Evolutionary conservation across 2,888 invertebrate genomes (phyloP).

Genomic region (Leptinotarsa juncta): DNA sequence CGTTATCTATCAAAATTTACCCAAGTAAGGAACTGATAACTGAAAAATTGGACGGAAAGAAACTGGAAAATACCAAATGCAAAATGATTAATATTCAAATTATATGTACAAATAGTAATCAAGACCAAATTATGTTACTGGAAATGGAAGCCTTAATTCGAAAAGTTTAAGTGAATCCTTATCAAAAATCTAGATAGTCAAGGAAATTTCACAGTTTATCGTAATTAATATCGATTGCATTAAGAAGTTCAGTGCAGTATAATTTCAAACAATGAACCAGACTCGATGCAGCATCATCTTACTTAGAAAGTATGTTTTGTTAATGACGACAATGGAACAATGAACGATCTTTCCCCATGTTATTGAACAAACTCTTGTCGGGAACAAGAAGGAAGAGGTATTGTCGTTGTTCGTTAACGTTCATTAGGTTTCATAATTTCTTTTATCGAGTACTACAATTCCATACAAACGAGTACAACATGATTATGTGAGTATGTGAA

Average conservation of each 20-base stretch:
- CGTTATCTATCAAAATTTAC: background rate
- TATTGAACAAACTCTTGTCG: no score
- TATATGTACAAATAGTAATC: slow-evolving; percentile 30
- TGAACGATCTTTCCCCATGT: no score
- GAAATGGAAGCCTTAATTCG: slow-evolving; percentile 58
- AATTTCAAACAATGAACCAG: slow-evolving; percentile 1
- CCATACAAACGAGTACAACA: no score
- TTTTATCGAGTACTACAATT: no score
- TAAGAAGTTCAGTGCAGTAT: slow-evolving; percentile 8
- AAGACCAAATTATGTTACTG: slow-evolving; percentile 38
- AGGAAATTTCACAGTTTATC: slow-evolving; percentile 51
- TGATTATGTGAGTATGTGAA: no score
- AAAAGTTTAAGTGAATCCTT: slow-evolving; percentile 61
- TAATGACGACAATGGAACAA: background rate
- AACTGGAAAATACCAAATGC: background rate
- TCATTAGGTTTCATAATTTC: no score
- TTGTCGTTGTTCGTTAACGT: no score
- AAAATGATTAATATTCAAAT: slow-evolving; percentile 30
- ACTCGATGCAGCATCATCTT: slow-evolving; percentile 12
- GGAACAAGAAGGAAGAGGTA: no score
- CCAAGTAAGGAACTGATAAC: background rate
- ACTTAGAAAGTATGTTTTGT: background rate
- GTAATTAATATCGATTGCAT: slow-evolving; percentile 44
- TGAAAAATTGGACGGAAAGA: background rate
- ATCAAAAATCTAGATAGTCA: slow-evolving; percentile 56